phyloP scores from a whole-genome alignment of 2,888 invertebrate genomes.

The Melieria omissa region DNA sequence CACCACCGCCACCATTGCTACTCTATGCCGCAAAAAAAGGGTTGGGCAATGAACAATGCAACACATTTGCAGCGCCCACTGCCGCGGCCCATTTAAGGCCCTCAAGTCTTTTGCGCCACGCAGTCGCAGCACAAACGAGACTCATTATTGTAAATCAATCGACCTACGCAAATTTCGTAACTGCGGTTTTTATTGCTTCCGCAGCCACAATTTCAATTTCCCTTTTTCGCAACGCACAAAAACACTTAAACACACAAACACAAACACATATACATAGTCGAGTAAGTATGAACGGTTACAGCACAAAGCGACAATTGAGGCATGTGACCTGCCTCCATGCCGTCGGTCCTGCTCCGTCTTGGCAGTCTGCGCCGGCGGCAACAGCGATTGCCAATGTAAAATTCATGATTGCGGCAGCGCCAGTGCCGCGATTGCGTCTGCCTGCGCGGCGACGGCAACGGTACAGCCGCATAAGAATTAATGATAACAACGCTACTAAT shows the following conservation, averaged over 20 bases:
- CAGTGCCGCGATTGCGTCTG: not conserved
- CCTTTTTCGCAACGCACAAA: constrained; percentile 29
- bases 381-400: constrained; percentile 35
- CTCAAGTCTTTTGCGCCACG: not conserved
- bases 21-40: too few species aligned
- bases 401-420: constrained; percentile 36
- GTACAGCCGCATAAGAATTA: constrained; percentile 38
- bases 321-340: not conserved
- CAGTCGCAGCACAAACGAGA: constrained; percentile 43
- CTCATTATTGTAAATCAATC: constrained; percentile 61
- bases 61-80: constrained; percentile 22
- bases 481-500: constrained; percentile 53
- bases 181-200: constrained; percentile 45
- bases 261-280: too few species aligned
- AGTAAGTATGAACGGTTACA: not conserved
- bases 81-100: constrained; percentile 30
- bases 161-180: constrained; percentile 46
- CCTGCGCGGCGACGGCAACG: not conserved
- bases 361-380: not conserved
- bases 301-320: constrained; percentile 11
- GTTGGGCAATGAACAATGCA: constrained; percentile 1
- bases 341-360: not conserved
- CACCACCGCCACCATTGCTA: not conserved
- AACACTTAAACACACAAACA: too few species aligned
- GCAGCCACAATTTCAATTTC: constrained; percentile 45